A percentile compares a stretch with the other conserved stretches of the same genome.
Conservation (phyloP, 2,888 invertebrate genomes). For the Dolichomitus sp. region DNA sequence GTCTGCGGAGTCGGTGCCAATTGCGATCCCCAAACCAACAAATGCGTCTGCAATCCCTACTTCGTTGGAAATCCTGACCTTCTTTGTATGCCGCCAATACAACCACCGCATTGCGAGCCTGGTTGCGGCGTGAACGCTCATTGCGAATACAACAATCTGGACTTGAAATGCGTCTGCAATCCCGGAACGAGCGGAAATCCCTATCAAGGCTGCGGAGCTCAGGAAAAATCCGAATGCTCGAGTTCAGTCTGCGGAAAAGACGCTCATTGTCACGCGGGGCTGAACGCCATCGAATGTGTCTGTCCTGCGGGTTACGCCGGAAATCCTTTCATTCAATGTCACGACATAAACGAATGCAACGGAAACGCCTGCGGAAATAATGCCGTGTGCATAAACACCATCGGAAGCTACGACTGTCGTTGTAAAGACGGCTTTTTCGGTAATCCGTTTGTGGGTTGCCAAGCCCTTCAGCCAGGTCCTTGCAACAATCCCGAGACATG, state of each 20-base stretch:
- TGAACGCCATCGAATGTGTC: slow-evolving; percentile 92
- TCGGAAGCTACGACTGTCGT: slow-evolving; percentile 95
- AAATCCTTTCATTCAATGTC: slow-evolving; percentile 95
- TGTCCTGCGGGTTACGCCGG: slow-evolving; percentile 95
- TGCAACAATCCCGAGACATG: slow-evolving; percentile 91
- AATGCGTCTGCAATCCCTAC: slow-evolving; percentile 95
- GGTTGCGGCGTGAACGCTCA: slow-evolving; percentile 94
- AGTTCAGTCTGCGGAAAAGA: slow-evolving; percentile 92
- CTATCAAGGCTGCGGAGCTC: slow-evolving; percentile 92
- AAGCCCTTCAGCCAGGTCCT: slow-evolving; percentile 90
- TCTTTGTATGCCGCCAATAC: slow-evolving; percentile 95
- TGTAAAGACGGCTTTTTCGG: slow-evolving; percentile 95
- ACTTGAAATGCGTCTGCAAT: slow-evolving; percentile 94
- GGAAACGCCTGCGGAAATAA: slow-evolving; percentile 93
- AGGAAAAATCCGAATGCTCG: slow-evolving; percentile 91
- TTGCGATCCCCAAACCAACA: slow-evolving; percentile 93
- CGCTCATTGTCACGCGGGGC: slow-evolving; percentile 93
- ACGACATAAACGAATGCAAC: slow-evolving; percentile 94
- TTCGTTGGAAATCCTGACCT: slow-evolving; percentile 96
- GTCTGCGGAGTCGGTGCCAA: slow-evolving; percentile 96
- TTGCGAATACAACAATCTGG: slow-evolving; percentile 92
- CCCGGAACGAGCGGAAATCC: slow-evolving; percentile 95
- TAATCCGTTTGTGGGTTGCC: slow-evolving; percentile 95
- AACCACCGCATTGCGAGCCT: slow-evolving; percentile 93
- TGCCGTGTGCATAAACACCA: slow-evolving; percentile 96